Conservation (phyloP, 1,140 invertebrate species). For the Augochlora pura region DNA sequence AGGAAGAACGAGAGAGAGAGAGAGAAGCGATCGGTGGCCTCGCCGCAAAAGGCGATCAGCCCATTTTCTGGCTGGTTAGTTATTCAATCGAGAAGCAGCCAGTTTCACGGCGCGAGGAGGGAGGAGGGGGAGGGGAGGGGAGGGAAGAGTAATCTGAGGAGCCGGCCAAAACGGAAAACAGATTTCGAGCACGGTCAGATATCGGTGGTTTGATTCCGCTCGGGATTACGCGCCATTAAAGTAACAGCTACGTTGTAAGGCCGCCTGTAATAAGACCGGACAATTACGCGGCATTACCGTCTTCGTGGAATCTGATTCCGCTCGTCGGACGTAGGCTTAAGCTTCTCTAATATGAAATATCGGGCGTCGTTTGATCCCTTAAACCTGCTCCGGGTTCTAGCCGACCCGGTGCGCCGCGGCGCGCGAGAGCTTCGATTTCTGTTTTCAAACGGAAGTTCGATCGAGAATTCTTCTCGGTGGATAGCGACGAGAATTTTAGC, state of each 20-base stretch:
- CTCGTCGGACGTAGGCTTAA: conserved; percentile 14
- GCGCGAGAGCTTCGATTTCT: not conserved
- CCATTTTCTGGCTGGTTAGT: conserved; percentile 52
- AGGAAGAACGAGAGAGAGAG: too few species aligned
- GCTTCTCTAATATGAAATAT: conserved; percentile 37
- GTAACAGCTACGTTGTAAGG: conserved; percentile 36
- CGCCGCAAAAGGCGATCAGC: conserved; percentile 15
- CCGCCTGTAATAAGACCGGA: conserved; percentile 45
- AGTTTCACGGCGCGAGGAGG: not conserved
- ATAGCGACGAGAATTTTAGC: too few species aligned
- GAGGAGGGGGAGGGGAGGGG: too few species aligned
- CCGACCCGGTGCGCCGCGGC: not conserved
- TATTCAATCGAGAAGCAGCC: conserved; percentile 37
- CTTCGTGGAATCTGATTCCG: conserved; percentile 33
- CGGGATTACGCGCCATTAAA: conserved; percentile 55
- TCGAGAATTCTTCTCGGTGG: not conserved
- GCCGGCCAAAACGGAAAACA: conserved; percentile 34
- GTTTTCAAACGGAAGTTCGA: not conserved
- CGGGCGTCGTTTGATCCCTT: conserved; percentile 31
- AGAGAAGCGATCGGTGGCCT: not conserved
- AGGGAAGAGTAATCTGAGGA: conserved; percentile 29
- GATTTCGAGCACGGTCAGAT: conserved; percentile 46
- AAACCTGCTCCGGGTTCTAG: not conserved
- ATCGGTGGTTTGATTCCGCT: conserved; percentile 36
- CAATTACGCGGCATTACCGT: conserved; percentile 48